phyloP scores from a whole-genome alignment of 2,888 invertebrate species.

The Augiades crinisus region DNA sequence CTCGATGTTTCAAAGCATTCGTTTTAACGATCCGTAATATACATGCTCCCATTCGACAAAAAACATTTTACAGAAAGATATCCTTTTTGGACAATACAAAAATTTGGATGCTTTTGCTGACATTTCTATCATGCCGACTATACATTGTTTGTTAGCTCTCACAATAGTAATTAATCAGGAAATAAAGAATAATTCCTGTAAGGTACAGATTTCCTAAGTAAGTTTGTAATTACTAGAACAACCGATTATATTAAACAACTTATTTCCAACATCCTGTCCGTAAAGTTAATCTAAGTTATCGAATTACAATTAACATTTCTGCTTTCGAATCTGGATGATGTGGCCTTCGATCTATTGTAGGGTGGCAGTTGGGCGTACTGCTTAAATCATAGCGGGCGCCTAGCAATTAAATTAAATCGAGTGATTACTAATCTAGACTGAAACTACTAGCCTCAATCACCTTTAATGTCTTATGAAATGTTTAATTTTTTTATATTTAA shows the following conservation, averaged over 20 bases:
- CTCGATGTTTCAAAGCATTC: neutral
- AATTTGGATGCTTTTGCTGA: too few relatives aligned
- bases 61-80: neutral
- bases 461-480: too few relatives aligned
- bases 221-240: too few relatives aligned
- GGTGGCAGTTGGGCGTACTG: neutral
- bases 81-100: neutral
- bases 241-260: too few relatives aligned
- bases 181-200: too few relatives aligned
- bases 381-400: constrained; percentile 12
- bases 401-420: constrained; percentile 5
- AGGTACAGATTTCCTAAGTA: too few relatives aligned
- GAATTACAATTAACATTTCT: constrained; percentile 3
- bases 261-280: too few relatives aligned
- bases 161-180: too few relatives aligned
- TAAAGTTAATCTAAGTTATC: neutral
- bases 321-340: neutral
- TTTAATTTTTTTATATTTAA: too few relatives aligned
- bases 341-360: neutral
- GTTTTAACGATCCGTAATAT: neutral
- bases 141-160: too few relatives aligned
- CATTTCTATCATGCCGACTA: too few relatives aligned
- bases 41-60: neutral
- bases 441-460: too few relatives aligned
- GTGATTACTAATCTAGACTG: neutral